Conservation (phyloP, 2,113 vertebrate genomes). For the Asarcornis scutulata region DNA sequence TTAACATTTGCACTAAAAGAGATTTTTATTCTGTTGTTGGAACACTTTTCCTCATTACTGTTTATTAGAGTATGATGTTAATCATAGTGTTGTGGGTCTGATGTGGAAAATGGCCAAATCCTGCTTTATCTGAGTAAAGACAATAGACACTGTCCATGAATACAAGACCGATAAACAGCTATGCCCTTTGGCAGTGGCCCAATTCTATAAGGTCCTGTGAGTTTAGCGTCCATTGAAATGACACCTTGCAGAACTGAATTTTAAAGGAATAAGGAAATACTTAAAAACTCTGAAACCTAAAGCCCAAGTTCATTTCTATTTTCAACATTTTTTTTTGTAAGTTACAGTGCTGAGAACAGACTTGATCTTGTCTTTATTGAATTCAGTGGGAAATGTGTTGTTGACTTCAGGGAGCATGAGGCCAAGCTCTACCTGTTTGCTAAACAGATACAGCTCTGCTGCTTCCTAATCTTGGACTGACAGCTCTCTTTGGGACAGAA, state of each 20-base stretch:
- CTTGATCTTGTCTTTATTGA: neutral
- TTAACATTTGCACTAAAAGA: conserved; percentile 30
- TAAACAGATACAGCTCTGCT: neutral
- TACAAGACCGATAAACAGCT: neutral
- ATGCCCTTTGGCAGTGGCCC: conserved; percentile 7
- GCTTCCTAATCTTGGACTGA: neutral
- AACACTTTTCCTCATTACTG: conserved; percentile 50
- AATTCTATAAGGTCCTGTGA: neutral
- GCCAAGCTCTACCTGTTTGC: neutral
- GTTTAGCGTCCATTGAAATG: neutral
- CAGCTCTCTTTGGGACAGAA: neutral
- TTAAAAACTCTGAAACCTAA: neutral
- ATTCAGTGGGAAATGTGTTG: neutral
- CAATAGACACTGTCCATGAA: conserved; percentile 40
- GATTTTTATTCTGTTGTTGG: conserved; percentile 47
- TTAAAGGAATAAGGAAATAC: conserved; percentile 9
- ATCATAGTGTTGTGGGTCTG: conserved; percentile 20
- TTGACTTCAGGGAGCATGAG: neutral
- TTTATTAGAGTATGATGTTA: conserved; percentile 52
- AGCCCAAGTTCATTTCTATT: neutral
- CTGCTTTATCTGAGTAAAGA: conserved; percentile 36
- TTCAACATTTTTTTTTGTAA: neutral
- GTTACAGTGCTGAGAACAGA: neutral
- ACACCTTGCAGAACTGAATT: neutral
- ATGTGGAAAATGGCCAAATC: conserved; percentile 49